phyloP scores from a whole-genome alignment of 2,888 invertebrate genomes.

The Blastobasis adustella region DNA sequence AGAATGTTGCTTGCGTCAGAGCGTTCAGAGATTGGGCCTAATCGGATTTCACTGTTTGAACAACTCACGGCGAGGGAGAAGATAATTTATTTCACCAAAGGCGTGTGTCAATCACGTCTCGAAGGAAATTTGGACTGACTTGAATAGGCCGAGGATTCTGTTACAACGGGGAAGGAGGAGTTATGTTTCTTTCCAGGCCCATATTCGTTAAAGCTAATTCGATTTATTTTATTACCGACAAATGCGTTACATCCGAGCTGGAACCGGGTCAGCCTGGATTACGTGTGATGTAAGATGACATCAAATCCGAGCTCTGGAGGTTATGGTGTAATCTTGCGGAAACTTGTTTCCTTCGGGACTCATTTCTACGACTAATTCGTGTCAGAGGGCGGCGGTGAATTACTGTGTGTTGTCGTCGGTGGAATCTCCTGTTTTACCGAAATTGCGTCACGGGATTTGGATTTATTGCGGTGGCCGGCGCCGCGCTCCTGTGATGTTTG shows the following conservation, averaged over 20 bases:
- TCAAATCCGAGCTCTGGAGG: no score
- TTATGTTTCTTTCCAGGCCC: slow-evolving; percentile 27
- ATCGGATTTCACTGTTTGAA: slow-evolving; percentile 47
- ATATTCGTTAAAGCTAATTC: no score
- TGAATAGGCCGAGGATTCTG: slow-evolving; percentile 7
- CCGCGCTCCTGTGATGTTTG: slow-evolving; percentile 29
- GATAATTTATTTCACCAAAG: slow-evolving; percentile 41
- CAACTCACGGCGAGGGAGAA: slow-evolving; percentile 30
- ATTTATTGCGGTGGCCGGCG: slow-evolving; percentile 23
- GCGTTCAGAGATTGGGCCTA: slow-evolving; percentile 27
- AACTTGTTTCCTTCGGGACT: slow-evolving; percentile 27
- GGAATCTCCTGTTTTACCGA: slow-evolving; percentile 18
- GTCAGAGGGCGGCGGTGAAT: slow-evolving; percentile 14
- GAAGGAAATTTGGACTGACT: slow-evolving; percentile 32
- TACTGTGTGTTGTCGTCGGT: slow-evolving; percentile 11
- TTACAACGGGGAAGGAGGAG: slow-evolving; percentile 32
- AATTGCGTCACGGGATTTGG: slow-evolving; percentile 15
- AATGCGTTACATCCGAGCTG: no score
- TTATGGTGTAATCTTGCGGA: slow-evolving; percentile 18
- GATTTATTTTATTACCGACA: no score
- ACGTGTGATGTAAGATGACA: no score
- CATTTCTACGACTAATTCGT: slow-evolving; percentile 1
- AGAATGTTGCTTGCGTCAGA: no score
- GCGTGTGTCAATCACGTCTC: slow-evolving; percentile 40
- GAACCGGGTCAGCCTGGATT: no score